Base-by-base conservation (phyloP, 2,113 vertebrate species). In the Epinephelus lanceolatus region DNA sequence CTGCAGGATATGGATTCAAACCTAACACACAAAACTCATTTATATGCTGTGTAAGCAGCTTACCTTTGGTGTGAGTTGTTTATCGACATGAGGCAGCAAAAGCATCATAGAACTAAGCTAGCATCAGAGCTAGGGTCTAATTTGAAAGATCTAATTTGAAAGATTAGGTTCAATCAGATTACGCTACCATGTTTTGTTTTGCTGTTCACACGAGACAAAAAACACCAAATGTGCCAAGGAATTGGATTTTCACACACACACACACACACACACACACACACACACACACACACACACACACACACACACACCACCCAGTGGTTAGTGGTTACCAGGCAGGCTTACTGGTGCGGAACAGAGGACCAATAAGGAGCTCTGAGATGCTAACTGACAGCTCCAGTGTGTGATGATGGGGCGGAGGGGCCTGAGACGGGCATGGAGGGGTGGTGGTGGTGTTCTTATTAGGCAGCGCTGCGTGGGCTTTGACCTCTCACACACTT, bases 401-500 rank as follows among this genome's bases (percentile, higher is more conserved):
- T 77, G 80, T 80, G 53, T 84, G 76, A 68, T 10, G 40, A 37
- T 5, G 45, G 78, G 68, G 60, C 3, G 25, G 21, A 14, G 82
- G 69, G 65, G 73, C 45, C 19, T 53, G 23, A 15, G 27, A 23
- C 45, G 19, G 70, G 65, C 21, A 70, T 78, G 79, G 63, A 13
- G 60, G 49, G 53, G 67, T 19, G 71, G 33, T 19, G 71, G 33
- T 40, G 63, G 33, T 84, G 87, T 73, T 91, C 80, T 88, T 89
- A 89, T 89, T 90, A 89, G 84, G 85, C 84, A 52, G 77, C 92
- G 33, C 88, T 76, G 89, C 85, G 13, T 90, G 92, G 79, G 91
- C 80, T 78, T 19, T 91, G 91, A 93, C 90, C 91, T 89, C 85
- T 91, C 81, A 90, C 93, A 94, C 92, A 93, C 91, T 93, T 93